Percentiles rank a stretch among this genome's conserved stretches.
These are phyloP conservation scores for Colistium nudipinnis DNA, from an alignment of 2,113 vertebrate species.

Conservation along the genomic window DNA sequence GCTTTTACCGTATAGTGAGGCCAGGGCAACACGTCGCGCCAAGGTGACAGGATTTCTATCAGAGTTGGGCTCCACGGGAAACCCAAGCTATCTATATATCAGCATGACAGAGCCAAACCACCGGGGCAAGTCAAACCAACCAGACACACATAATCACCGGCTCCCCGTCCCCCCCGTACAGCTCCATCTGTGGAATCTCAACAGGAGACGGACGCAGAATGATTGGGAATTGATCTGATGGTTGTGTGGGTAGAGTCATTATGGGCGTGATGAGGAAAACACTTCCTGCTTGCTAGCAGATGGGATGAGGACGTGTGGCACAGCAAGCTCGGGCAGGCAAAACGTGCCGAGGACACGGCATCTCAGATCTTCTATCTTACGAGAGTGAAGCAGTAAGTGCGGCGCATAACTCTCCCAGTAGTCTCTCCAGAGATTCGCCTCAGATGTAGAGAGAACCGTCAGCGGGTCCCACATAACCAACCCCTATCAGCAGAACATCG, in stretches of 20 bases:
- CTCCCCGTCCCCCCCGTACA: conserved; percentile 32
- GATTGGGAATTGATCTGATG: conserved; percentile 63
- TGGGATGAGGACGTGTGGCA: conserved; percentile 69
- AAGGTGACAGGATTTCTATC: conserved; percentile 31
- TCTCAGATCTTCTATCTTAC: conserved; percentile 57
- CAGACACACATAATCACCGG: conserved; percentile 36
- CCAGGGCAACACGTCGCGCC: conserved; percentile 18
- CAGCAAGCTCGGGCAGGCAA: conserved; percentile 54
- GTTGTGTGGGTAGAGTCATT: conserved; percentile 54
- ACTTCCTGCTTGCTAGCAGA: conserved; percentile 75
- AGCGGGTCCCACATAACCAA: conserved; percentile 96
- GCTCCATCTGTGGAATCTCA: conserved; percentile 41
- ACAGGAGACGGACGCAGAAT: conserved; percentile 68
- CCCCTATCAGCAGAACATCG: conserved; percentile 93
- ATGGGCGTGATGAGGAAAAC: conserved; percentile 59
- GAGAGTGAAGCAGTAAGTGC: conserved; percentile 36
- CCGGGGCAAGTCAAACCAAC: conserved; percentile 28
- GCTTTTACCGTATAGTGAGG: conserved; percentile 36
- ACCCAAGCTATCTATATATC: conserved; percentile 39
- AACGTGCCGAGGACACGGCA: conserved; percentile 60
- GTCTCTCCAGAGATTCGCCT: conserved; percentile 37
- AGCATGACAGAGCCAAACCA: conserved; percentile 30
- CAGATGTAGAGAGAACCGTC: conserved; percentile 98
- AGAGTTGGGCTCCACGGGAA: conserved; percentile 46
- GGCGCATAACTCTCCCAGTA: conserved; percentile 15